Evolutionary conservation across 2,113 vertebrate species (phyloP), one percentile per base, ranked within the genome.

Genomic region (Ailuropoda melanoleuca): DNA sequence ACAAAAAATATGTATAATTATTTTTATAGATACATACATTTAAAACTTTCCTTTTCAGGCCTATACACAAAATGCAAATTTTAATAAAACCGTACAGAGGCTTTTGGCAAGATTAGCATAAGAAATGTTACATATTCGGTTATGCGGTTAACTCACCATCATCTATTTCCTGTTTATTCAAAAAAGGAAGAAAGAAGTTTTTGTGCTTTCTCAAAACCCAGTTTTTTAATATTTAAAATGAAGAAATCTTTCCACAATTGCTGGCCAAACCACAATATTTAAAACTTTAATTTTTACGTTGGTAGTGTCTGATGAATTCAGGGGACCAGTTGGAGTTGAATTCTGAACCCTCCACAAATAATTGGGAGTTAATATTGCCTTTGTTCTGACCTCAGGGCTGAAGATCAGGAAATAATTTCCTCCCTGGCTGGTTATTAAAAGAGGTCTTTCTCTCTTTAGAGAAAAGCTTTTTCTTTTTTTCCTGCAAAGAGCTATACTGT

Each of bases 51-150:
- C 66, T 56, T 74, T 89, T 82, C 46, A 70, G 62, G 23, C 53
- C 87, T 93, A 87, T 81, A 97, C 55, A 92, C 34, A 89, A 83
- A 97, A 97, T 97, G 84, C 43, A 55, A 96, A 97, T 95, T 97
- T 97, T 95, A 95, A 93, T 98, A 96, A 96, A 74, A 83, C 34
- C 14, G 15, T 64, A 77, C 19, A 81, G 80, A 96, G 29, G 50
- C 29, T 96, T 84, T 90, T 78, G 75, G 53, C 50, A 24, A 93
- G 78, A 90, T 97, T 93, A 90, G 80, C 92, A 97, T 96, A 68
- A 96, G 87, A 96, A 98, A 96, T 88, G 46, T 90, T 95, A 89
- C 96, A 55, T 97, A 95, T 87, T 95, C 95, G 82, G 92, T 98
- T 92, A 92, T 96, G 46, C 43, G 29, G 72, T 89, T 93, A 92